Evolutionary conservation across 2,113 vertebrate genomes (phyloP).

Genomic region (Trochalopteron elliotii): DNA sequence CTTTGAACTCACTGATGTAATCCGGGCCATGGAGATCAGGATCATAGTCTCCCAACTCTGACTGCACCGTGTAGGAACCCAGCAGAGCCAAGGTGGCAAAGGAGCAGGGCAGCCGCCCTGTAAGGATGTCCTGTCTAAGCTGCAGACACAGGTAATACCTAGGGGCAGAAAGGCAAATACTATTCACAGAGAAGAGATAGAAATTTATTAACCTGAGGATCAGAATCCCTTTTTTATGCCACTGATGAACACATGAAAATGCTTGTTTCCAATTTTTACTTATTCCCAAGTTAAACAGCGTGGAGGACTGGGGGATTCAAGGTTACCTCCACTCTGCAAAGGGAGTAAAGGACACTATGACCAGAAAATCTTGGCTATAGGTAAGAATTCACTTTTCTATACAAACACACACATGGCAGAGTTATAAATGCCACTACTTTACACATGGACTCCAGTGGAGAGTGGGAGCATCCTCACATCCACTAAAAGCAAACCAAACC

Average conservation of each 20-base stretch:
- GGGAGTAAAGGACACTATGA: neutral
- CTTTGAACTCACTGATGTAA: conserved; percentile 89
- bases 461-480: neutral
- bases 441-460: neutral
- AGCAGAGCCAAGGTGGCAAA: conserved; percentile 94
- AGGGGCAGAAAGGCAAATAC: neutral
- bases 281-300: fast-evolving
- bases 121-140: conserved; percentile 91
- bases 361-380: neutral
- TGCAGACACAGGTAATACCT: conserved; percentile 95
- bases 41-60: conserved; percentile 94
- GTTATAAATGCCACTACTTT: neutral
- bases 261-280: neutral
- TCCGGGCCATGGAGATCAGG: conserved; percentile 84
- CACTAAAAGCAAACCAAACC: neutral
- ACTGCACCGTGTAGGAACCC: conserved; percentile 95
- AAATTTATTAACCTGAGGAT: neutral
- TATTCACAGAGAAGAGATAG: neutral
- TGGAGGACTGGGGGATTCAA: neutral
- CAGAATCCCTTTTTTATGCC: neutral
- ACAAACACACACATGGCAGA: neutral
- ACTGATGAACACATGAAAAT: neutral
- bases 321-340: neutral
- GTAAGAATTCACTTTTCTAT: neutral
- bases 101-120: conserved; percentile 90